These are phyloP conservation scores for Clinocottus analis DNA, from an alignment of 2,113 vertebrate species.

Conservation along the genomic window DNA sequence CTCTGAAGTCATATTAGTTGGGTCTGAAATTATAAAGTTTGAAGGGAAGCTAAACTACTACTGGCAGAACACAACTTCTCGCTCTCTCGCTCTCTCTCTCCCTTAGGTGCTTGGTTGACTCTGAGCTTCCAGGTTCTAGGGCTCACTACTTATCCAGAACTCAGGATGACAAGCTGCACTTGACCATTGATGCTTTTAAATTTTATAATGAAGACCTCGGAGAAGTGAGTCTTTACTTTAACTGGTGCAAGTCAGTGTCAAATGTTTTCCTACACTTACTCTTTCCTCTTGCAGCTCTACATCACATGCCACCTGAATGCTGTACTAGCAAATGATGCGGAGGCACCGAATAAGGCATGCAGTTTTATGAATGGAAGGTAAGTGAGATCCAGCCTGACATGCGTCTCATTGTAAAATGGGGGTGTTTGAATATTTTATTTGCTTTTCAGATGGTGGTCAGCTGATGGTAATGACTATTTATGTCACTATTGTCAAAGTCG, in stretches of 20 bases:
- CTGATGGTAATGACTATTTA: conserved; percentile 73
- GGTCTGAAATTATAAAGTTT: not conserved
- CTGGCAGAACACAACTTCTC: no score
- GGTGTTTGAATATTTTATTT: not conserved
- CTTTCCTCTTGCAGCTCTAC: conserved; percentile 65
- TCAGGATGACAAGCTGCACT: conserved; percentile 59
- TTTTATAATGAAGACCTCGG: conserved; percentile 58
- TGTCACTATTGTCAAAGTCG: conserved; percentile 67
- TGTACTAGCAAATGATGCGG: conserved; percentile 47
- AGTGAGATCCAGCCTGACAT: not conserved
- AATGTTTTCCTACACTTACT: not conserved
- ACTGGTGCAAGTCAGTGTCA: no score
- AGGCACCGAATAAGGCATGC: conserved; percentile 70
- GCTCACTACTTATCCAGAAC: conserved; percentile 65
- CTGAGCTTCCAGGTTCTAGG: conserved; percentile 62
- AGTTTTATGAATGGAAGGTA: conserved; percentile 65
- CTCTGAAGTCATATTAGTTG: not conserved
- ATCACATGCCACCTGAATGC: conserved; percentile 76
- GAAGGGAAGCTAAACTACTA: not conserved
- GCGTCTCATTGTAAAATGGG: not conserved
- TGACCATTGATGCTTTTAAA: conserved; percentile 75
- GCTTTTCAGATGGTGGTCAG: conserved; percentile 72
- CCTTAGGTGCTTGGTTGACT: conserved; percentile 77
- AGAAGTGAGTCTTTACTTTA: conserved; percentile 34
- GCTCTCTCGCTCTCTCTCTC: no score